A percentile compares a stretch with the other conserved stretches of the same genome.
Conservation (phyloP, 1,140 invertebrate genomes). For the Caerostris extrusa region DNA sequence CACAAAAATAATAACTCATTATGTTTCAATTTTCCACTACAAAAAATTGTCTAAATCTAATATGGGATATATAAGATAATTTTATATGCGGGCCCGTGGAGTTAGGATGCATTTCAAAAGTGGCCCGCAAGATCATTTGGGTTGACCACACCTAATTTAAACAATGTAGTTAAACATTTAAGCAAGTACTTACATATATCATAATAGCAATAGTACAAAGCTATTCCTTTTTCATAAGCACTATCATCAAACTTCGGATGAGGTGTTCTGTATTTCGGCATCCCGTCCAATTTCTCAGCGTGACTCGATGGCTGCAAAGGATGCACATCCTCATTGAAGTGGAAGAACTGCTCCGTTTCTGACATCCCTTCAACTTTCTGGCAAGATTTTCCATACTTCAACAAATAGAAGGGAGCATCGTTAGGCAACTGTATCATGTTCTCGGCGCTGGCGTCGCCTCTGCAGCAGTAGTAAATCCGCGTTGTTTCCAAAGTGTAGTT, state of each 20-base stretch:
- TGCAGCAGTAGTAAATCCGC: conserved; percentile 79
- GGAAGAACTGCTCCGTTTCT: conserved; percentile 79
- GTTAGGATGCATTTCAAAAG: too few relatives aligned
- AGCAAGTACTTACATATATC: conserved; percentile 78
- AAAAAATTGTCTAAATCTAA: too few relatives aligned
- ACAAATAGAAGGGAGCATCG: conserved; percentile 79
- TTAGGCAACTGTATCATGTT: conserved; percentile 78
- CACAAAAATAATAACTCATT: too few relatives aligned
- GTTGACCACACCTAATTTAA: too few relatives aligned
- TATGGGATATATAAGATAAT: too few relatives aligned
- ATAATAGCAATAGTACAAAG: conserved; percentile 80
- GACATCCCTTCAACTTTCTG: conserved; percentile 80
- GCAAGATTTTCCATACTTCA: conserved; percentile 79
- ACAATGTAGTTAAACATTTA: background rate
- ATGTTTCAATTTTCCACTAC: too few relatives aligned
- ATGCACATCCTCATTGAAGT: conserved; percentile 79
- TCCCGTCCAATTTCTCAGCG: conserved; percentile 9
- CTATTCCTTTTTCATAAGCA: conserved; percentile 79
- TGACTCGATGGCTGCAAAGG: background rate
- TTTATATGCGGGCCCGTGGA: too few relatives aligned
- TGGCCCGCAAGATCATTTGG: too few relatives aligned
- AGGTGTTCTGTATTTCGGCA: conserved; percentile 77
- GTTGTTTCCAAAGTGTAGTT: conserved; percentile 79
- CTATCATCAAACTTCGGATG: conserved; percentile 78
- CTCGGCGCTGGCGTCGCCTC: conserved; percentile 78